These are phyloP conservation scores for Argopecten irradians DNA, from an alignment of 1,140 invertebrate species.

Conservation along the genomic window DNA sequence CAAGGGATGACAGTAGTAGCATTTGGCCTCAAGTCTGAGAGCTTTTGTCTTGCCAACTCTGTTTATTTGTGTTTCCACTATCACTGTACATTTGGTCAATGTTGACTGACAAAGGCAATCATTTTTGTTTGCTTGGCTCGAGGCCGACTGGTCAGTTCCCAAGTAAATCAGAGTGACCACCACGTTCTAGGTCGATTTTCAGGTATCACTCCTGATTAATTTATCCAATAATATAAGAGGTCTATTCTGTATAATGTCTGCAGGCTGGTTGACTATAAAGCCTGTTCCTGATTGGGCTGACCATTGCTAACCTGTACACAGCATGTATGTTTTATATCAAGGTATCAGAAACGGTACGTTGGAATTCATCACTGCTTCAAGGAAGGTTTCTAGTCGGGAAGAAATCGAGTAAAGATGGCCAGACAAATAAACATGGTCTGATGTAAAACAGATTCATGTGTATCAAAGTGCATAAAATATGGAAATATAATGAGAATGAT, in stretches of 20 bases:
- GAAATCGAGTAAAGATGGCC: not conserved
- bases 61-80: not conserved
- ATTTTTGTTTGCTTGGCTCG: conserved; percentile 6
- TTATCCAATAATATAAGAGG: not conserved
- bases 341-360: not conserved
- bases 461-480: not conserved
- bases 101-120: conserved; percentile 5
- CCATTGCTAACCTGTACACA: not conserved
- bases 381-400: not conserved
- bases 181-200: not conserved
- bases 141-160: conserved; percentile 19
- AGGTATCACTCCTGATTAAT: not conserved
- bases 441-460: not conserved
- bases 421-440: not conserved
- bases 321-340: not conserved
- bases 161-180: not conserved
- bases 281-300: not conserved
- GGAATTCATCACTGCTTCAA: no score
- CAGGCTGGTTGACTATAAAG: not conserved
- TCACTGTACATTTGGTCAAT: not conserved
- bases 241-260: not conserved
- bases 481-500: no score
- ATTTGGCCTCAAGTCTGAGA: not conserved
- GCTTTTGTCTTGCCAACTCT: not conserved
- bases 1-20: not conserved